phyloP scores from a whole-genome alignment of 2,888 invertebrate species.

The Drosophila longiperda region DNA sequence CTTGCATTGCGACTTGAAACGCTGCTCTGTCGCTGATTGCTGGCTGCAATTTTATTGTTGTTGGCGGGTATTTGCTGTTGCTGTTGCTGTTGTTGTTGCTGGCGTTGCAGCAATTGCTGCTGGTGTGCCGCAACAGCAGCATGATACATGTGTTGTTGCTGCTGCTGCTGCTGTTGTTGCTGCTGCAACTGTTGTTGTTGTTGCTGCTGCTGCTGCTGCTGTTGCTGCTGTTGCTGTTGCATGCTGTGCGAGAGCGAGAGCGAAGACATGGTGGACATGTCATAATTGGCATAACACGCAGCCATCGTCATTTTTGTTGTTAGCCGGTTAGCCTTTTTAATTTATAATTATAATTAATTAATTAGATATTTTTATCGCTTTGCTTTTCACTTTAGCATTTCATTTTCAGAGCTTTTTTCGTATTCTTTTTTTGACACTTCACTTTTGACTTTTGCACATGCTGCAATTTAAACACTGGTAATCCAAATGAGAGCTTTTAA shows the following conservation, averaged over 20 bases:
- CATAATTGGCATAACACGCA: slow-evolving; percentile 85
- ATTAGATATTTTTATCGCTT: slow-evolving; percentile 7
- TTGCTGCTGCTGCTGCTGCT: slow-evolving; percentile 64
- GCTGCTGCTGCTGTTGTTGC: slow-evolving; percentile 56
- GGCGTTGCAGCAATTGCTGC: slow-evolving; percentile 68
- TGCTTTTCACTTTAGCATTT: slow-evolving; percentile 46
- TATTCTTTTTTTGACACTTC: slow-evolving; percentile 47
- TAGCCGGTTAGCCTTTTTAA: slow-evolving; percentile 22
- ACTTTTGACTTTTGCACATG: slow-evolving; percentile 35
- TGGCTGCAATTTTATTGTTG: slow-evolving; percentile 44
- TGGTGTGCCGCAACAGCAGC: slow-evolving; percentile 71
- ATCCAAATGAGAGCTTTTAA: slow-evolving; percentile 77
- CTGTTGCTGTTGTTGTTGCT: slow-evolving; percentile 60
- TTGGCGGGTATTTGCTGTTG: slow-evolving; percentile 50
- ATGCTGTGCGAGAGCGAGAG: slow-evolving; percentile 82
- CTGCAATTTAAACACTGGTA: slow-evolving; percentile 83
- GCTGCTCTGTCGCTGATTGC: slow-evolving; percentile 46
- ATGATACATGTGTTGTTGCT: slow-evolving; percentile 70
- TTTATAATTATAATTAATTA: slow-evolving; percentile 8
- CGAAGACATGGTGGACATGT: slow-evolving; percentile 79
- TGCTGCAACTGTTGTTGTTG: slow-evolving; percentile 59
- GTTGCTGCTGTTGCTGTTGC: slow-evolving; percentile 73
- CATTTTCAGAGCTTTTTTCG: slow-evolving; percentile 49
- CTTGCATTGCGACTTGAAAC: slow-evolving; percentile 21
- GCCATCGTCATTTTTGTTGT: slow-evolving; percentile 84